phyloP scores from a whole-genome alignment of 2,113 vertebrate genomes.

The Penelope pileata region DNA sequence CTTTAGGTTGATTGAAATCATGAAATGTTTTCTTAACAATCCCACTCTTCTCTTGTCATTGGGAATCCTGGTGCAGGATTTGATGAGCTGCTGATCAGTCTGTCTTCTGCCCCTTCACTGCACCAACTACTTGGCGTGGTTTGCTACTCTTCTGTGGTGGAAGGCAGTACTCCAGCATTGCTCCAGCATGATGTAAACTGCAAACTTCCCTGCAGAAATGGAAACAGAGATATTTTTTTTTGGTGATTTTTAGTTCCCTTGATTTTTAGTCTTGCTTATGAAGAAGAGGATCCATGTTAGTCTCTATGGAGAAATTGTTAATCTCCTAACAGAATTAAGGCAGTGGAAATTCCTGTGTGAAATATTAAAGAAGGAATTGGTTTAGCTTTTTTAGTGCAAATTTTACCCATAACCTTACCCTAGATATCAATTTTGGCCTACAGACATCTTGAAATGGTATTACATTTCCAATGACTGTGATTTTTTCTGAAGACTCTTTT shows the following conservation, averaged over 20 bases:
- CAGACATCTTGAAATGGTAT: neutral
- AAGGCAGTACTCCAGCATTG: accelerated
- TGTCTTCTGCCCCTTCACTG: neutral
- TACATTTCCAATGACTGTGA: neutral
- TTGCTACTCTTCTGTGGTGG: neutral
- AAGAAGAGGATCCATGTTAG: neutral
- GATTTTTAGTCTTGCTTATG: neutral
- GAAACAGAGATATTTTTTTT: neutral
- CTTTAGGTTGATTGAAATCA: neutral
- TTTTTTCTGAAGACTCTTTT: constrained; percentile 18
- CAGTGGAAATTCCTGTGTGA: neutral
- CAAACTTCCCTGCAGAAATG: neutral
- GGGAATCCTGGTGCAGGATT: neutral
- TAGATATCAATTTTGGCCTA: neutral
- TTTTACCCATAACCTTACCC: neutral
- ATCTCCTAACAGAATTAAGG: neutral
- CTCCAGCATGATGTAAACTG: neutral
- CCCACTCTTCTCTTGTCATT: neutral
- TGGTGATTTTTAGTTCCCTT: neutral
- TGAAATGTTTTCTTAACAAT: neutral
- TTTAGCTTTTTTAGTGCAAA: neutral
- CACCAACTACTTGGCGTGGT: neutral
- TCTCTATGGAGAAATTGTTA: neutral
- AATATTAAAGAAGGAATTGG: neutral
- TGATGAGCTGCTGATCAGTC: neutral